These are phyloP conservation scores for Eugnorisma glareosa DNA, from an alignment of 2,888 invertebrate genomes.

Conservation along the genomic window DNA sequence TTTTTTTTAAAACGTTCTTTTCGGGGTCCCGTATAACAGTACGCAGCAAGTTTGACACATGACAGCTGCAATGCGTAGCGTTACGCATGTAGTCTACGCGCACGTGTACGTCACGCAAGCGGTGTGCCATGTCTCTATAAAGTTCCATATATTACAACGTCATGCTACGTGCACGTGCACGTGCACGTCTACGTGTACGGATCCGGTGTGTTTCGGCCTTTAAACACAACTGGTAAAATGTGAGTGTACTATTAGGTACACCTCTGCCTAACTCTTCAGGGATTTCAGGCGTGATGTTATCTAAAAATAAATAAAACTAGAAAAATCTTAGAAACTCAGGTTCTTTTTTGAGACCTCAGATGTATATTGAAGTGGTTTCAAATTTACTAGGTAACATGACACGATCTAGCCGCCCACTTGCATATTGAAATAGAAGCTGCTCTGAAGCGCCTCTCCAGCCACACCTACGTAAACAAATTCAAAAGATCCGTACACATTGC, in stretches of 20 bases:
- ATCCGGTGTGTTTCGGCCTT: too few species aligned
- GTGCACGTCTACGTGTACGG: too few species aligned
- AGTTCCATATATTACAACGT: too few species aligned
- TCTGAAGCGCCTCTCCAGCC: constrained; percentile 26
- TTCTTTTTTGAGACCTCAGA: constrained; percentile 19
- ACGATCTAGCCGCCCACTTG: constrained; percentile 50
- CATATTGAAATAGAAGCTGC: constrained; percentile 58
- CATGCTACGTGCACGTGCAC: too few species aligned
- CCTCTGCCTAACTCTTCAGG: neutral
- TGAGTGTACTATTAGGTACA: neutral
- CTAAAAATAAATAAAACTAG: neutral
- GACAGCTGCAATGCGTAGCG: too few species aligned
- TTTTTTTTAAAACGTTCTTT: too few species aligned
- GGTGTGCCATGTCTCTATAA: too few species aligned
- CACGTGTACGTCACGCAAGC: too few species aligned
- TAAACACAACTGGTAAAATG: neutral
- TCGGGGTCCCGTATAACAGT: too few species aligned
- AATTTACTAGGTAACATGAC: constrained; percentile 48
- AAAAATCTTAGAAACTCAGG: neutral
- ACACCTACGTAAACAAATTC: constrained; percentile 59
- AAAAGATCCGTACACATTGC: constrained; percentile 43
- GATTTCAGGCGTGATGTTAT: neutral
- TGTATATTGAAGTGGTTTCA: constrained; percentile 43
- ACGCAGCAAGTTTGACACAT: too few species aligned
- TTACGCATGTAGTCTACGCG: too few species aligned